These are phyloP conservation scores for Melinaea marsaeus DNA, from an alignment of 2,888 invertebrate species.

Conservation along the genomic window DNA sequence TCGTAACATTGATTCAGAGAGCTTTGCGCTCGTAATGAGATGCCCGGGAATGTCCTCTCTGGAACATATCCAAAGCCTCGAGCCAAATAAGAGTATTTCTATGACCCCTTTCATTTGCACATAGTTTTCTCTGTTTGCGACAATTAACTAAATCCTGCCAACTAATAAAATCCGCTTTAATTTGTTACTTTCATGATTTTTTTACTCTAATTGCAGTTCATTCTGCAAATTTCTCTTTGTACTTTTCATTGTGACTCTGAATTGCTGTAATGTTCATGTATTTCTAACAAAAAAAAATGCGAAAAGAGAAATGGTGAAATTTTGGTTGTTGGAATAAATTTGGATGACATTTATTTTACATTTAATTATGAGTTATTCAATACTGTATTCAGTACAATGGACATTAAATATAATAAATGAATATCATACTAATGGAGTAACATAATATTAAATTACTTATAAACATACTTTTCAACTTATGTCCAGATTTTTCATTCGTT, in stretches of 20 bases:
- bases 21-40: constrained; percentile 27
- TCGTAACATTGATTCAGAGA: constrained; percentile 22
- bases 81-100: constrained; percentile 23
- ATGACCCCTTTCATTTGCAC: constrained; percentile 25
- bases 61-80: constrained; percentile 28
- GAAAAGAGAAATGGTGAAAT: not conserved
- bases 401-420: too few relatives aligned
- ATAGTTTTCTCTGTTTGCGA: constrained; percentile 18
- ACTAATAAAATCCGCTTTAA: constrained; percentile 11
- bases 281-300: not conserved
- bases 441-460: too few relatives aligned
- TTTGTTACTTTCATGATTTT: constrained; percentile 3
- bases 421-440: too few relatives aligned
- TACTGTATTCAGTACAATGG: too few relatives aligned
- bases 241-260: not conserved
- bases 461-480: too few relatives aligned
- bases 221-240: constrained; percentile 1
- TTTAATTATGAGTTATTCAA: too few relatives aligned
- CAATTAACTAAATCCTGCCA: constrained; percentile 21
- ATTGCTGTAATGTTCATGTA: constrained; percentile 5
- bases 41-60: constrained; percentile 27
- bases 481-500: too few relatives aligned
- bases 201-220: constrained; percentile 7
- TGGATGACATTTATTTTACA: too few relatives aligned
- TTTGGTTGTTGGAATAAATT: not conserved